A percentile compares a stretch with the other conserved stretches of the same genome.
phyloP scores from a whole-genome alignment of 1,140 invertebrate species.

The Frieseomelitta varia region DNA sequence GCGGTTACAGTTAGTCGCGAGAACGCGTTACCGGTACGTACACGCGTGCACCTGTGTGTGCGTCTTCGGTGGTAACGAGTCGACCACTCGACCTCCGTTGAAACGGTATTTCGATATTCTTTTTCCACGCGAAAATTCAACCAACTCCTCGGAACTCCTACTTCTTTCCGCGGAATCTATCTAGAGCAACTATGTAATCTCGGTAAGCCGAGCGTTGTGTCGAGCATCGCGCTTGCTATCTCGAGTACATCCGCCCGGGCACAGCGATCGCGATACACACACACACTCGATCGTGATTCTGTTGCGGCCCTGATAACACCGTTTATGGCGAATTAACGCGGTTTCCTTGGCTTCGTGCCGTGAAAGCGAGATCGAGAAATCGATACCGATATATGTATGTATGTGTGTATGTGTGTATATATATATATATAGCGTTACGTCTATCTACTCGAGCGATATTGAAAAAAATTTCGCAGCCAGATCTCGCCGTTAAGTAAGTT shows the following conservation, averaged over 20 bases:
- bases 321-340: neutral
- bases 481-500: neutral
- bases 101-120: slow-evolving; percentile 49
- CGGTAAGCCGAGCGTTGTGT: neutral
- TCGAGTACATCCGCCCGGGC: neutral
- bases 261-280: neutral
- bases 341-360: neutral
- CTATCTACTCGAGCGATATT: neutral
- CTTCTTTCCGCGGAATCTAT: neutral
- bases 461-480: slow-evolving; percentile 3
- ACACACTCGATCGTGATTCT: neutral
- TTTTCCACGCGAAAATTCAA: slow-evolving; percentile 24
- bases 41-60: neutral
- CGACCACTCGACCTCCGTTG: neutral
- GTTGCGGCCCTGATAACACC: slow-evolving; percentile 14
- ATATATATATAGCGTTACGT: neutral
- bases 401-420: no score
- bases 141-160: neutral
- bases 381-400: neutral
- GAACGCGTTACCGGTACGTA: slow-evolving; percentile 27
- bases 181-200: neutral
- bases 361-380: slow-evolving; percentile 40
- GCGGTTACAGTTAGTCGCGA: slow-evolving; percentile 59
- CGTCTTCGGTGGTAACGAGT: no score
- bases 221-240: no score